Evolutionary conservation across 2,113 vertebrate species (phyloP).

Genomic region (Muntiacus muntjak): DNA sequence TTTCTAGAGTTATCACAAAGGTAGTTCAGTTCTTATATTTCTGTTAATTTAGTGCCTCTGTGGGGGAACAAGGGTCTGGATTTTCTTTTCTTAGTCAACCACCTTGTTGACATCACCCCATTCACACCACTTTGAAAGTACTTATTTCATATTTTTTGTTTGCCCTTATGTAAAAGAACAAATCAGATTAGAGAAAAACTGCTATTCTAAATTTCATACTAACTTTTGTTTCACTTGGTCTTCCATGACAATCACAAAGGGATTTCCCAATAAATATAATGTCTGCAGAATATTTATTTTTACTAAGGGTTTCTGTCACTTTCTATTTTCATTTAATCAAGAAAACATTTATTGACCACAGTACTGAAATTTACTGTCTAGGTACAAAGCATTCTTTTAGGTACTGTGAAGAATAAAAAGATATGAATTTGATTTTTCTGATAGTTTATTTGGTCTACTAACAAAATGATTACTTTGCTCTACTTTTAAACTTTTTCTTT

Average conservation of each 20-base stretch:
- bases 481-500: neutral
- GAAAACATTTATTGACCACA: neutral
- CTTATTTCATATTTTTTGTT: neutral
- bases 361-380: neutral
- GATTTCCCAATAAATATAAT: neutral
- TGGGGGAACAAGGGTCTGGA: neutral
- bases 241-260: neutral
- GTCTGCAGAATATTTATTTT: neutral
- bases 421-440: neutral
- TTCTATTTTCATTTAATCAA: neutral
- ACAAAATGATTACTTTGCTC: neutral
- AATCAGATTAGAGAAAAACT: neutral
- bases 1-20: neutral
- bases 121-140: neutral
- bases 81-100: neutral
- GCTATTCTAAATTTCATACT: neutral
- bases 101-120: neutral
- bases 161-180: neutral
- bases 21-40: neutral
- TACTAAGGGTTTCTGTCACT: neutral
- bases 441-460: neutral
- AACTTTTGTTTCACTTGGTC: neutral
- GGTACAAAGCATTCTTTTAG: neutral
- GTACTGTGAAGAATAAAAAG: neutral
- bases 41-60: neutral